Percentiles rank a stretch among this genome's conserved stretches.
phyloP scores from a whole-genome alignment of 1,140 invertebrate genomes.

The Cydia fagiglandana region DNA sequence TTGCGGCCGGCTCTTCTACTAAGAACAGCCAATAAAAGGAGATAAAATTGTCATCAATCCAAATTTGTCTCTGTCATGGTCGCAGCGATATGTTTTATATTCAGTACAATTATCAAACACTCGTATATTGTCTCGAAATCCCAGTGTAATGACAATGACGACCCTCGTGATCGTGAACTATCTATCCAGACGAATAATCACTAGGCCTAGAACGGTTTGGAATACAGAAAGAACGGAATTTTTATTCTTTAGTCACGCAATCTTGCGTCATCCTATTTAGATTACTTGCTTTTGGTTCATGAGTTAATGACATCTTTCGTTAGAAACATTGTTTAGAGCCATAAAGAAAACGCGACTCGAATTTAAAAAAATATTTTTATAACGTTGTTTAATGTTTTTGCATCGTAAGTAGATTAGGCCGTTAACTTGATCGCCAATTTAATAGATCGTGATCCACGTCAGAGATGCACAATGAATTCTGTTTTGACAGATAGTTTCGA shows the following conservation, averaged over 20 bases:
- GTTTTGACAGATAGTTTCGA: background rate
- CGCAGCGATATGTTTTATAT: no score
- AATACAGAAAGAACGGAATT: background rate
- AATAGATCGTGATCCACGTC: background rate
- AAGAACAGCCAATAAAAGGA: no score
- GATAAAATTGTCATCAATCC: no score
- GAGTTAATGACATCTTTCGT: background rate
- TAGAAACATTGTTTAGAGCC: background rate
- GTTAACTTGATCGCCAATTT: background rate
- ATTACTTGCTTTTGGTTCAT: background rate
- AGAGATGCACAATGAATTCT: background rate
- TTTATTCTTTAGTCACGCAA: background rate
- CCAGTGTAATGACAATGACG: no score
- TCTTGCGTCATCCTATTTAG: constrained; percentile 1
- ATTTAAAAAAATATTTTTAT: background rate
- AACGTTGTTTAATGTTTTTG: background rate
- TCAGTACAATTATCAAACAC: no score
- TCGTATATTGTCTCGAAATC: no score
- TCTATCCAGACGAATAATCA: background rate
- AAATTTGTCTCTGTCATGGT: no score
- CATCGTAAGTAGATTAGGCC: background rate
- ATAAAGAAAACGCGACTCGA: background rate
- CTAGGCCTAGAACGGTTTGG: constrained; percentile 26
- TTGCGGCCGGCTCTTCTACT: no score
- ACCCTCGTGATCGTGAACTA: no score